Evolutionary conservation across 2,113 vertebrate species (phyloP).

Genomic region (Ovis canadensis): DNA sequence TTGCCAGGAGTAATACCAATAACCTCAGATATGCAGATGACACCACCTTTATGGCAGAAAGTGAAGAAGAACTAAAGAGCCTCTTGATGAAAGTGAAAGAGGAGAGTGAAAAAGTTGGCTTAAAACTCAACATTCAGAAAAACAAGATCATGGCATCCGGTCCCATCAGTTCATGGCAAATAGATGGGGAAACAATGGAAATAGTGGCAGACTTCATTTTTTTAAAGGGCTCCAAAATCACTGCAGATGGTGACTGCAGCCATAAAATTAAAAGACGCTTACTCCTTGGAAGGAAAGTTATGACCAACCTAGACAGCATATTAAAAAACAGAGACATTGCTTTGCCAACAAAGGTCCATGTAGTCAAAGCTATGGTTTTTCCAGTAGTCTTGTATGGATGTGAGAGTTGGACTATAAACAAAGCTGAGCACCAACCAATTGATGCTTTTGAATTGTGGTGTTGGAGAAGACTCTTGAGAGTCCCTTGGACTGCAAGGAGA

Average conservation of each 20-base stretch:
- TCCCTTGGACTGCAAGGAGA: background rate
- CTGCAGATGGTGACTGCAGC: background rate
- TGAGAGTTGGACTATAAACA: background rate
- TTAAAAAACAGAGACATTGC: background rate
- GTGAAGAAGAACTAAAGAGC: background rate
- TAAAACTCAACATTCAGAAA: background rate
- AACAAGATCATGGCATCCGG: rapidly evolving
- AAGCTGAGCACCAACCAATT: background rate
- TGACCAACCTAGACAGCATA: background rate
- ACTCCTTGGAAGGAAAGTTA: background rate
- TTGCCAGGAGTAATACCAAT: background rate
- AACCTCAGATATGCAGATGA: background rate
- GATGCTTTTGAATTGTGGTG: background rate
- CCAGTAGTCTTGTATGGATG: background rate
- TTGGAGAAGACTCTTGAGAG: background rate
- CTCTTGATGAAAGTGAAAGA: background rate
- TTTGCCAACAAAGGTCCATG: background rate
- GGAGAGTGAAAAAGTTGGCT: background rate
- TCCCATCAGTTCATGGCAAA: background rate
- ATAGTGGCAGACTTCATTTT: background rate
- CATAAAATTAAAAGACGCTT: background rate
- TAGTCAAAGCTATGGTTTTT: background rate
- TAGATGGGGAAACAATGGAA: background rate
- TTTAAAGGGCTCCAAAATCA: background rate
- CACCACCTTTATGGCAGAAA: background rate